Percentiles rank a stretch among this genome's conserved stretches.
These are phyloP conservation scores for Melanogrammus aeglefinus DNA, from an alignment of 2,797 vertebrate species.

Conservation along the genomic window DNA sequence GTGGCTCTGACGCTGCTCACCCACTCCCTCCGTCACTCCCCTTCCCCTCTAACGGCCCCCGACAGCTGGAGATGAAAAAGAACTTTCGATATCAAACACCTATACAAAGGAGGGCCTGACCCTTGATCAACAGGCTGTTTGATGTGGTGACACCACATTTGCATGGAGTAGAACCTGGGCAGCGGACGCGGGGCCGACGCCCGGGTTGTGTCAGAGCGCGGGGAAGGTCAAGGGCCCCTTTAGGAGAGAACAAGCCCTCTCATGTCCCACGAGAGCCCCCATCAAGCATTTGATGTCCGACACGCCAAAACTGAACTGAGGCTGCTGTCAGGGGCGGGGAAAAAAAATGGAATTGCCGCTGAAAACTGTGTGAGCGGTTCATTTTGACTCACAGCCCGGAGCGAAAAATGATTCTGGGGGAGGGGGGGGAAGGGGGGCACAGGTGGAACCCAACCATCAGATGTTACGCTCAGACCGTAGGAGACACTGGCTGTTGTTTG, in stretches of 20 bases:
- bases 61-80: constrained; percentile 87
- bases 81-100: constrained; percentile 89
- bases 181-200: constrained; percentile 65
- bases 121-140: constrained; percentile 89
- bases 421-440: no score
- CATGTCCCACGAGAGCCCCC: constrained; percentile 64
- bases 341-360: constrained; percentile 41
- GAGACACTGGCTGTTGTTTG: no score
- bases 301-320: constrained; percentile 60
- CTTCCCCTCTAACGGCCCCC: constrained; percentile 73
- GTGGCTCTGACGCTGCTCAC: neutral
- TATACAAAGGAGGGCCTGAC: constrained; percentile 88
- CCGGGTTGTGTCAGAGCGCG: constrained; percentile 26
- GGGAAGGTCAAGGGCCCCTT: constrained; percentile 82
- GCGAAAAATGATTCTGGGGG: neutral
- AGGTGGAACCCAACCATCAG: neutral
- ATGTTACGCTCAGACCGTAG: no score
- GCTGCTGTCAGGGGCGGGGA: constrained; percentile 47
- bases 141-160: constrained; percentile 92
- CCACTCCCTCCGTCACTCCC: constrained; percentile 34
- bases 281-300: constrained; percentile 64
- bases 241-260: constrained; percentile 70
- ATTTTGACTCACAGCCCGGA: neutral
- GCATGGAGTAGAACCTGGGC: constrained; percentile 74
- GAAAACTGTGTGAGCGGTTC: constrained; percentile 21